Percentiles rank a stretch among this genome's conserved stretches.
phyloP scores from a whole-genome alignment of 2,888 invertebrate genomes.

The Agrotis clavis region DNA sequence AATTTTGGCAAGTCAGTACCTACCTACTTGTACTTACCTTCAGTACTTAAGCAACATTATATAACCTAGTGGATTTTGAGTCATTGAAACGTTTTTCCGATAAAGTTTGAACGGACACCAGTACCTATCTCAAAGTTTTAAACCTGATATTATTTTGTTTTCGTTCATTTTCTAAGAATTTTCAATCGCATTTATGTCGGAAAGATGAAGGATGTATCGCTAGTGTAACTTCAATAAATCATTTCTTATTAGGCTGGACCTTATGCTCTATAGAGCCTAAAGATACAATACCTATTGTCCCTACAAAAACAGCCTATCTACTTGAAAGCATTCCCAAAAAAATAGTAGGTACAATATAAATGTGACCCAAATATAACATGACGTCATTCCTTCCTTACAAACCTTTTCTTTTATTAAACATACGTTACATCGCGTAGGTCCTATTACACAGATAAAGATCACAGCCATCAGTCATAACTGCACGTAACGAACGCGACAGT shows the following conservation, averaged over 20 bases:
- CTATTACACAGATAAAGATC: constrained; percentile 61
- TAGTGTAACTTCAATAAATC: constrained; percentile 17
- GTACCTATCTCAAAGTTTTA: too few species aligned
- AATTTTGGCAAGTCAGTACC: constrained; percentile 85
- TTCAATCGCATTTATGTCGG: not conserved
- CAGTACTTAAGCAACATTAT: not conserved
- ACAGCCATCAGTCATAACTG: constrained; percentile 41
- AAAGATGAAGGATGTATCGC: not conserved
- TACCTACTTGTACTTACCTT: too few species aligned
- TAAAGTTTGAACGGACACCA: not conserved
- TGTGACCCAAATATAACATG: constrained; percentile 17
- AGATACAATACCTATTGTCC: not conserved
- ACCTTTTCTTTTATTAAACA: constrained; percentile 11
- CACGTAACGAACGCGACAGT: constrained; percentile 47
- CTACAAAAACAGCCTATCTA: constrained; percentile 11
- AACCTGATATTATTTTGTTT: too few species aligned
- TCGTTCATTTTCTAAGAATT: too few species aligned
- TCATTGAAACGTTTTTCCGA: not conserved
- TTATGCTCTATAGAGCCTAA: constrained; percentile 4
- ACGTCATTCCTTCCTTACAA: constrained; percentile 1
- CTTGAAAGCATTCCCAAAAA: constrained; percentile 7
- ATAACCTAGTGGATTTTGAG: not conserved
- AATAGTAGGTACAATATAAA: constrained; percentile 15
- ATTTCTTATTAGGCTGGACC: not conserved
- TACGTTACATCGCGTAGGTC: constrained; percentile 30